Base-by-base conservation (phyloP, 2,797 vertebrate genomes). In the Tympanoctomys barrerae region DNA sequence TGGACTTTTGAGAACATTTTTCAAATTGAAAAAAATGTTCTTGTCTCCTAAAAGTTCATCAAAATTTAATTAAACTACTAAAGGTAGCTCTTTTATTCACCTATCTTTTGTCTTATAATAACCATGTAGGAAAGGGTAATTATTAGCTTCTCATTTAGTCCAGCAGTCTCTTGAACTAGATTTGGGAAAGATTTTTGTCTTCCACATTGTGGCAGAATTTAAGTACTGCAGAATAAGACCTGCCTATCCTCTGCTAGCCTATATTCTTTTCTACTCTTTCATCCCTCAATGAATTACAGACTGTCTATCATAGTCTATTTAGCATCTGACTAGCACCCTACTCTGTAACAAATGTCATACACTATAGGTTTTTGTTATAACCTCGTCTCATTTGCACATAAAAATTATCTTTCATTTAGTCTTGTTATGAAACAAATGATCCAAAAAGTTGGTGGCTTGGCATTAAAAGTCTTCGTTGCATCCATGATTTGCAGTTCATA, bases 91-190 rank as follows among this genome's bases (percentile, higher is more conserved):
- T 79, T 91, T 62, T 24, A 68, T 6, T 80, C 59, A 24, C 36
- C 18, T 33, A n/a, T 73, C 46, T 36, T 22, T 95, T 62, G 46
- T 21, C 70, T 94, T 88, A 49, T 87, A 89, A 82, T 24, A 92
- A 90, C 8, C 7, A 85, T 59, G 31, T 21, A 81, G 18, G 85
- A 28, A 26, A 59, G 61, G 8, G 36, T 4, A 86, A 42, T 3
- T 52, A 49, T 86, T 54, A 42, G 7, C 49, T 46, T 36, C n/a
- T 22, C 7, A 36, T 21, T 91, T 22, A 28, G 42, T 42, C 7
- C 31, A 59, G 22, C 10, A 82, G 42, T 59, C n/a, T 75, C 22
- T 7, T 73, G 46, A 42, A 24, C 7, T 61, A 61, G 78, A 59
- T 81, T 24, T 54, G 2, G 16, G 26, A 75, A 75, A 75, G 22